phyloP scores from a whole-genome alignment of 2,888 invertebrate species.

The Nymphalis urticae region DNA sequence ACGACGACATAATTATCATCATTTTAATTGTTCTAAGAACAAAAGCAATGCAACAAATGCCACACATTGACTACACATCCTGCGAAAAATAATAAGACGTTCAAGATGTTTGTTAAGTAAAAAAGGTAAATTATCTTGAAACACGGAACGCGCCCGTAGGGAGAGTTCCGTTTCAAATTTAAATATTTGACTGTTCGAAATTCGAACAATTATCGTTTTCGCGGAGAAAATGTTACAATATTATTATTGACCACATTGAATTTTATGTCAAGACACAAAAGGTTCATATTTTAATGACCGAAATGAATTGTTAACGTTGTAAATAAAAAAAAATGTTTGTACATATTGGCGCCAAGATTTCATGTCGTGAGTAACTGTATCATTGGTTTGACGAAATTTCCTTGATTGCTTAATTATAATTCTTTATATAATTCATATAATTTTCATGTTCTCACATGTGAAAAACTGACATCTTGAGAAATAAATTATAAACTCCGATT shows the following conservation, averaged over 20 bases:
- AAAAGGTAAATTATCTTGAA: slow-evolving; percentile 53
- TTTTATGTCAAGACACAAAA: slow-evolving; percentile 36
- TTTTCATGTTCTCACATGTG: slow-evolving; percentile 55
- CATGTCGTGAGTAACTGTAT: slow-evolving; percentile 68
- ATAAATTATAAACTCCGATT: slow-evolving; percentile 2
- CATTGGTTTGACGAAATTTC: slow-evolving; percentile 70
- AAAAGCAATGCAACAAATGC: not conserved
- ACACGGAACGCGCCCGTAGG: slow-evolving; percentile 54
- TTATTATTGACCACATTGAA: slow-evolving; percentile 27
- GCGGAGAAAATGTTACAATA: slow-evolving; percentile 48
- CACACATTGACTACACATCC: slow-evolving; percentile 15
- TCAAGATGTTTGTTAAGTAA: slow-evolving; percentile 46
- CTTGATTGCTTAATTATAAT: slow-evolving; percentile 75
- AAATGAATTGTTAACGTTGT: not conserved
- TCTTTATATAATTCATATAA: slow-evolving; percentile 58
- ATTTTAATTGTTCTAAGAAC: not conserved
- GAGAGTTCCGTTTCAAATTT: slow-evolving; percentile 54
- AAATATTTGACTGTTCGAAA: slow-evolving; percentile 73
- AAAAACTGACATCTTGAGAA: slow-evolving; percentile 32
- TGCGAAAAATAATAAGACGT: slow-evolving; percentile 17
- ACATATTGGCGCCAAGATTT: slow-evolving; percentile 59
- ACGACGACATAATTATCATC: too few species aligned
- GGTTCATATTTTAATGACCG: slow-evolving; percentile 23
- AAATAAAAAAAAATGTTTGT: slow-evolving; percentile 46
- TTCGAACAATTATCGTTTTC: slow-evolving; percentile 71